Conservation (phyloP, 2,797 vertebrate species). For the Cheirogaleus major region DNA sequence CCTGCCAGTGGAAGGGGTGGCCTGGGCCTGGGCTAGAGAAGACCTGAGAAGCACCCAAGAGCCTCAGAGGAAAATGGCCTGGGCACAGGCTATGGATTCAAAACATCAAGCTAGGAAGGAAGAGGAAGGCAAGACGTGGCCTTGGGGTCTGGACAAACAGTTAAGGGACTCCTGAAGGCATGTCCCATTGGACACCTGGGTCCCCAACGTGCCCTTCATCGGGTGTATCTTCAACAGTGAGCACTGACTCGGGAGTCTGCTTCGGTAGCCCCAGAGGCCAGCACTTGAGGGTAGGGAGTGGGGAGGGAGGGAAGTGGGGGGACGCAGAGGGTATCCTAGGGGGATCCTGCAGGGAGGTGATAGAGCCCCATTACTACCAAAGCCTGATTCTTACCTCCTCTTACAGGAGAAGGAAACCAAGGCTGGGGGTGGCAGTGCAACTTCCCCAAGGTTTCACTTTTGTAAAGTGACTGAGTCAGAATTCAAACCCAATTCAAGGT, state of each 20-base stretch:
- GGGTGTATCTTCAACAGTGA: constrained; percentile 80
- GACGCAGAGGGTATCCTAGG: too few species aligned
- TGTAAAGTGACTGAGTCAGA: not conserved
- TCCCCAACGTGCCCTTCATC: constrained; percentile 66
- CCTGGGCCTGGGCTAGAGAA: not conserved
- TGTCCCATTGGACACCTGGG: not conserved
- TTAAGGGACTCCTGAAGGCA: not conserved
- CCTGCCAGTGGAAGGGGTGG: not conserved
- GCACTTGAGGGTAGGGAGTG: not conserved
- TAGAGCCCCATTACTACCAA: constrained; percentile 79
- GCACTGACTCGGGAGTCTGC: not conserved
- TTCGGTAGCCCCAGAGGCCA: not conserved
- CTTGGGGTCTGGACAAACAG: not conserved
- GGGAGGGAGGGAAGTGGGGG: not conserved
- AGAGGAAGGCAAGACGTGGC: not conserved
- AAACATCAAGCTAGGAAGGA: not conserved
- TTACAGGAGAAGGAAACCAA: not conserved
- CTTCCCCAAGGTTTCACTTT: not conserved
- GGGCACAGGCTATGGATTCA: not conserved
- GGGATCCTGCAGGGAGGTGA: not conserved
- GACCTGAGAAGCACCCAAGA: not conserved
- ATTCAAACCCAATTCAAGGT: constrained; percentile 27
- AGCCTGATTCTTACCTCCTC: not conserved
- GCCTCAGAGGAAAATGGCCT: not conserved
- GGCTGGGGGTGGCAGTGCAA: not conserved